Percentiles rank a stretch among this genome's conserved stretches.
These are phyloP conservation scores for Enchytraeus crypticus DNA, from an alignment of 2,888 invertebrate genomes.

Conservation along the genomic window DNA sequence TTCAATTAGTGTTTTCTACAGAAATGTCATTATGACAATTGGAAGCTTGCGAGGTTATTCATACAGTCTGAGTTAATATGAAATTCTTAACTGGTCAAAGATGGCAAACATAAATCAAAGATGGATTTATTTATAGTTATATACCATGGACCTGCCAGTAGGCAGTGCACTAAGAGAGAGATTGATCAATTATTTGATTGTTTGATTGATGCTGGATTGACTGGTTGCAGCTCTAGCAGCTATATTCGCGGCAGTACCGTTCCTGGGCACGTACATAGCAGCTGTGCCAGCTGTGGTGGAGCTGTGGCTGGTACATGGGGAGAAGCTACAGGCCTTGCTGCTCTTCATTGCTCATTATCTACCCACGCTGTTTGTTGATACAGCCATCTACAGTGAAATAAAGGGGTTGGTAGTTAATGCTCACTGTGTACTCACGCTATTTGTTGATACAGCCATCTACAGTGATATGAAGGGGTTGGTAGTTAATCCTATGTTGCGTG, in stretches of 20 bases:
- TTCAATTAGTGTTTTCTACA: too few species aligned
- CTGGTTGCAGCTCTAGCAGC: slow-evolving; percentile 68
- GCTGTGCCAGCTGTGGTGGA: slow-evolving; percentile 87
- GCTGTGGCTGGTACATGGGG: slow-evolving; percentile 83
- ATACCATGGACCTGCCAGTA: too few species aligned
- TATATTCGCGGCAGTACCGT: slow-evolving; percentile 86
- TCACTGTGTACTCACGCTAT: slow-evolving; percentile 46
- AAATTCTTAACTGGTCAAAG: too few species aligned
- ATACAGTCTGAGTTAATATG: too few species aligned
- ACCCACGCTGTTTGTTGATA: slow-evolving; percentile 84
- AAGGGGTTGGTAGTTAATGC: slow-evolving; percentile 66
- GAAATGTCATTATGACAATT: too few species aligned
- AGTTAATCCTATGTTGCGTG: too few species aligned
- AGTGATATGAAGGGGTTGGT: slow-evolving; percentile 87
- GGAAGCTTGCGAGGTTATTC: too few species aligned
- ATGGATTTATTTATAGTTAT: too few species aligned
- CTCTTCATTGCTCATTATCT: slow-evolving; percentile 77
- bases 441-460: slow-evolving; percentile 91
- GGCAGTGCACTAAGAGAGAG: too few species aligned
- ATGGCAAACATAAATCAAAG: too few species aligned
- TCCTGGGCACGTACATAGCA: slow-evolving; percentile 90
- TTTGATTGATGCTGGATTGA: too few species aligned
- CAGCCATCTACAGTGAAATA: slow-evolving; percentile 91
- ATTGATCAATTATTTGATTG: too few species aligned
- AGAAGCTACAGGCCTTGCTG: slow-evolving; percentile 69